phyloP scores from a whole-genome alignment of 2,113 vertebrate genomes.

The Osmerus mordax region DNA sequence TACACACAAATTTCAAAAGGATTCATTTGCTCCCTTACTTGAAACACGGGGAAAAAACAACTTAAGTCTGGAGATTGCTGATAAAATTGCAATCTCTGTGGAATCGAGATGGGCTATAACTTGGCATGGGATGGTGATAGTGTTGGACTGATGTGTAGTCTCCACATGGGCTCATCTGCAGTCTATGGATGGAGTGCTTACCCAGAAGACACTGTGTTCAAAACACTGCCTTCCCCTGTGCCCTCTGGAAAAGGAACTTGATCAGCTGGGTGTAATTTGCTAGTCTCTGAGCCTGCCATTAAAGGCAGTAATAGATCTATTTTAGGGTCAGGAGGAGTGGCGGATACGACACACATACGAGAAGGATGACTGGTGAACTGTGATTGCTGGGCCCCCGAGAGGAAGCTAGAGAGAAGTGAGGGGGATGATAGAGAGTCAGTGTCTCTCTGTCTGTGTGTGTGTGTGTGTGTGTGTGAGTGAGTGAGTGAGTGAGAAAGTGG shows the following conservation, averaged over 20 bases:
- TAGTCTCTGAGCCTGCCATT: conserved; percentile 26
- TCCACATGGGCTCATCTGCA: conserved; percentile 10
- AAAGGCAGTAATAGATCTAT: conserved; percentile 43
- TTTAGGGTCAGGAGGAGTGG: conserved; percentile 33
- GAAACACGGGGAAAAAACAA: background rate
- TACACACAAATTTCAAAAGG: background rate
- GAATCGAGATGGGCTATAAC: too few species aligned
- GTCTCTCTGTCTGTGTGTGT: too few species aligned
- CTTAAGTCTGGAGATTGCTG: too few species aligned
- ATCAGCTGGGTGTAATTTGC: conserved; percentile 34
- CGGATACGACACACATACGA: conserved; percentile 17
- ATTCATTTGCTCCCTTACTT: conserved; percentile 1
- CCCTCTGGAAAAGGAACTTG: conserved; percentile 20
- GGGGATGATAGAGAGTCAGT: background rate
- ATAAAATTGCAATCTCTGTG: too few species aligned
- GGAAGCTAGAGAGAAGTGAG: background rate
- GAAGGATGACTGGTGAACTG: conserved; percentile 28
- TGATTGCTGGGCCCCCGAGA: conserved; percentile 4
- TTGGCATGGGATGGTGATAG: background rate
- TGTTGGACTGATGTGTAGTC: too few species aligned
- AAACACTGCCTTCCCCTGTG: conserved; percentile 3
- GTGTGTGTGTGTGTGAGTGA: too few species aligned
- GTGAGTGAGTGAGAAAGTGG: too few species aligned
- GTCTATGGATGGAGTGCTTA: conserved; percentile 16
- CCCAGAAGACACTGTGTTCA: background rate